Conservation (phyloP, 2,888 invertebrate species). For the Clunio marinus region DNA sequence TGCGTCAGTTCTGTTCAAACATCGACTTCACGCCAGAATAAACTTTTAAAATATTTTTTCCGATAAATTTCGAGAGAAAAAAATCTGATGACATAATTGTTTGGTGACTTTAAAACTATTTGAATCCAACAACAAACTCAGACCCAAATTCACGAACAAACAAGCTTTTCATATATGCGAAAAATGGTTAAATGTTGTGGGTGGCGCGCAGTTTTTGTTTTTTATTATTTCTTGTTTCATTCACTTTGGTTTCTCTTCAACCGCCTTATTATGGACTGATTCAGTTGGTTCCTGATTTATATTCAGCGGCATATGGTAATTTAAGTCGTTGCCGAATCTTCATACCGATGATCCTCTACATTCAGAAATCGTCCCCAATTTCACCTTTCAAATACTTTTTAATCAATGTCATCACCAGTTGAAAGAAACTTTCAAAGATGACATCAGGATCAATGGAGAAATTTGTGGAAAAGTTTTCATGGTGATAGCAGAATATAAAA, state of each 20-base stretch:
- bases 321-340: too few relatives aligned
- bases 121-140: not conserved
- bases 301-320: conserved; percentile 6
- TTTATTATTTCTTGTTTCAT: not conserved
- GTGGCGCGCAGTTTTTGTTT: conserved; percentile 11
- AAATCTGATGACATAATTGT: conserved; percentile 15
- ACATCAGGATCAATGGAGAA: too few relatives aligned
- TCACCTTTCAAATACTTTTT: not conserved
- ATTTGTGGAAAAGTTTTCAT: too few relatives aligned
- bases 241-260: conserved; percentile 12
- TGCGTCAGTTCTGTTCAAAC: conserved; percentile 5
- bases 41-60: not conserved
- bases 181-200: conserved; percentile 10
- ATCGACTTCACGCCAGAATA: conserved; percentile 17
- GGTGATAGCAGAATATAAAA: too few relatives aligned
- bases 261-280: conserved; percentile 10
- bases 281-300: conserved; percentile 23
- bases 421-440: too few relatives aligned
- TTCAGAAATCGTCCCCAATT: conserved; percentile 12
- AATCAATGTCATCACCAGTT: too few relatives aligned
- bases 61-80: not conserved
- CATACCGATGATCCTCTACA: too few relatives aligned
- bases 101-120: not conserved
- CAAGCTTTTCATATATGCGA: not conserved
- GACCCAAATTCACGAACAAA: conserved; percentile 1